A percentile compares a stretch with the other conserved stretches of the same genome.
phyloP scores from a whole-genome alignment of 1,140 invertebrate genomes.

The Leucophenga varia region DNA sequence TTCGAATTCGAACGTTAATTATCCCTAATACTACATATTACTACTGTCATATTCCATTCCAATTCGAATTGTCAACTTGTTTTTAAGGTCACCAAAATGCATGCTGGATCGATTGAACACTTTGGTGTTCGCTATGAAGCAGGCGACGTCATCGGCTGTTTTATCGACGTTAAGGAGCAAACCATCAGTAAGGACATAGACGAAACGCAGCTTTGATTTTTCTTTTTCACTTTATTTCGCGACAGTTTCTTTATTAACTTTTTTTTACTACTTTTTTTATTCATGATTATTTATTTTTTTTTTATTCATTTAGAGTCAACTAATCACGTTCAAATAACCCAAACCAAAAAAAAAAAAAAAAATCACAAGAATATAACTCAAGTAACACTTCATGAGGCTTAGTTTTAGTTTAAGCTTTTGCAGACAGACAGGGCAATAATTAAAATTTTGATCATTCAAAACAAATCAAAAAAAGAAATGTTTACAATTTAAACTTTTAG shows the following conservation, averaged over 20 bases:
- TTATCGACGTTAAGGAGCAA: conserved; percentile 89
- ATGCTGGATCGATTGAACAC: conserved; percentile 75
- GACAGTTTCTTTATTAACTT: too few species aligned
- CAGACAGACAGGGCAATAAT: too few species aligned
- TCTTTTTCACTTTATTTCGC: conserved; percentile 35
- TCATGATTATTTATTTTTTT: too few species aligned
- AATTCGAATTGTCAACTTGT: conserved; percentile 25
- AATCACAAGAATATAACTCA: too few species aligned
- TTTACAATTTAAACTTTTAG: conserved; percentile 67
- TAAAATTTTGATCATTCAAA: too few species aligned
- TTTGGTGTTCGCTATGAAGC: conserved; percentile 87
- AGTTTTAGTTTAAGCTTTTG: too few species aligned
- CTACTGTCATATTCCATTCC: conserved; percentile 10
- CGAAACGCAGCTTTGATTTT: conserved; percentile 34
- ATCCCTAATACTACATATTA: background rate
- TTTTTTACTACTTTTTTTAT: too few species aligned
- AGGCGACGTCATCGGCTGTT: conserved; percentile 93
- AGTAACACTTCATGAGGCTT: too few species aligned
- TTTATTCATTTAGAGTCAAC: conserved; percentile 49
- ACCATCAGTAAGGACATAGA: conserved; percentile 83
- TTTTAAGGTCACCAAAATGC: conserved; percentile 71
- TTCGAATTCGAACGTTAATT: background rate
- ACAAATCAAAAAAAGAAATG: too few species aligned
- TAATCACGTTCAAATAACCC: conserved; percentile 31
- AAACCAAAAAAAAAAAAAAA: too few species aligned